A percentile compares a stretch with the other conserved stretches of the same genome.
These are phyloP conservation scores for Acrobasis suavella DNA, from an alignment of 2,888 invertebrate species.

Conservation along the genomic window DNA sequence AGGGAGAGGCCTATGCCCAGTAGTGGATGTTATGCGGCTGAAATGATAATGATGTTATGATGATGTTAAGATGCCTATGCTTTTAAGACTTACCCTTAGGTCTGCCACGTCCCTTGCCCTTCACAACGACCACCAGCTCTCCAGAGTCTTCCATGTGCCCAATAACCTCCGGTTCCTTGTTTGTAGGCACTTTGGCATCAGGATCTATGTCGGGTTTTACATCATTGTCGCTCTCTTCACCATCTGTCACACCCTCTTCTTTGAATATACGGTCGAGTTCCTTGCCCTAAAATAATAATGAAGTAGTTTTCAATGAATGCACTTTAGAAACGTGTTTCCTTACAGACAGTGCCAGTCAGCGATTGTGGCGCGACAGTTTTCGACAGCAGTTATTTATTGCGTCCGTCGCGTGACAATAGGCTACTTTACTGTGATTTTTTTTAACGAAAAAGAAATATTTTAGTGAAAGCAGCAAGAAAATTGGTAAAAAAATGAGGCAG, in stretches of 20 bases:
- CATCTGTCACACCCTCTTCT: constrained; percentile 87
- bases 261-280: constrained; percentile 88
- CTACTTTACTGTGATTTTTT: no score
- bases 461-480: no score
- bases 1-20: no score
- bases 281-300: constrained; percentile 79
- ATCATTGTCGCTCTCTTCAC: constrained; percentile 77
- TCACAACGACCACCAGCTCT: constrained; percentile 84
- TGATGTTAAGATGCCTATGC: no score
- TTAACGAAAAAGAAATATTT: no score
- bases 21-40: no score
- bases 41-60: no score
- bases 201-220: constrained; percentile 38
- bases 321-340: background rate
- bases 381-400: no score
- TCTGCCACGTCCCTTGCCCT: constrained; percentile 79
- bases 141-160: constrained; percentile 86
- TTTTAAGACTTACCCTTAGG: constrained; percentile 76
- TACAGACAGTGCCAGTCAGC: no score
- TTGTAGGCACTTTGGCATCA: constrained; percentile 38
- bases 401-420: no score
- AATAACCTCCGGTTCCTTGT: constrained; percentile 81
- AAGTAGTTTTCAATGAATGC: background rate
- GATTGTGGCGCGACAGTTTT: no score
- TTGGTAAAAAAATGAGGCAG: no score